Evolutionary conservation across 2,113 vertebrate genomes (phyloP).

Genomic region (Chrysemys picta): DNA sequence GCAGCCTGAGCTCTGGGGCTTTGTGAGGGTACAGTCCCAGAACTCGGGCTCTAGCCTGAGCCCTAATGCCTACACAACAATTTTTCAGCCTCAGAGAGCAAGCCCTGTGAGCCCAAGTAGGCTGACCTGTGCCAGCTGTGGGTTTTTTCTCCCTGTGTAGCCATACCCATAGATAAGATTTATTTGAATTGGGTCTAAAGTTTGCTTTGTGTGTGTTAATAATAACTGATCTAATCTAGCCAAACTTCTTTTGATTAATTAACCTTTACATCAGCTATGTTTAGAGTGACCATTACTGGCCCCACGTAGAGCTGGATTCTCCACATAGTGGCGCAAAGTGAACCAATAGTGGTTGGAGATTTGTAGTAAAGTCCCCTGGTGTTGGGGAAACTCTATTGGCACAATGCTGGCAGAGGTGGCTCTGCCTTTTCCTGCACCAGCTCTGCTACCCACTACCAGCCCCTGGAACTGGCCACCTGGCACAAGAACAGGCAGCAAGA

Average conservation of each 20-base stretch:
- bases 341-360: neutral
- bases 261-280: neutral
- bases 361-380: neutral
- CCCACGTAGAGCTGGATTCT: neutral
- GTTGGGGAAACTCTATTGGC: neutral
- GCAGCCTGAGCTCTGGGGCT: too few species aligned
- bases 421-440: neutral
- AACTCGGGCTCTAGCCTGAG: too few species aligned
- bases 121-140: too few species aligned
- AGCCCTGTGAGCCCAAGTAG: too few species aligned
- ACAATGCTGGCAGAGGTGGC: neutral
- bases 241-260: conserved; percentile 10
- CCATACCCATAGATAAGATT: neutral
- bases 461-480: neutral
- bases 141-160: neutral
- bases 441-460: neutral
- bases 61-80: too few species aligned
- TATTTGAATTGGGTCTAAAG: neutral
- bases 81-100: too few species aligned
- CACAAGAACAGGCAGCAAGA: neutral
- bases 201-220: conserved; percentile 22
- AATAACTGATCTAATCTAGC: conserved; percentile 26
- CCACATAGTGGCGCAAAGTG: neutral
- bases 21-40: too few species aligned
- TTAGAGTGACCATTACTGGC: conserved; percentile 12